phyloP scores from a whole-genome alignment of 2,888 invertebrate species.

The Amiota mariae region DNA sequence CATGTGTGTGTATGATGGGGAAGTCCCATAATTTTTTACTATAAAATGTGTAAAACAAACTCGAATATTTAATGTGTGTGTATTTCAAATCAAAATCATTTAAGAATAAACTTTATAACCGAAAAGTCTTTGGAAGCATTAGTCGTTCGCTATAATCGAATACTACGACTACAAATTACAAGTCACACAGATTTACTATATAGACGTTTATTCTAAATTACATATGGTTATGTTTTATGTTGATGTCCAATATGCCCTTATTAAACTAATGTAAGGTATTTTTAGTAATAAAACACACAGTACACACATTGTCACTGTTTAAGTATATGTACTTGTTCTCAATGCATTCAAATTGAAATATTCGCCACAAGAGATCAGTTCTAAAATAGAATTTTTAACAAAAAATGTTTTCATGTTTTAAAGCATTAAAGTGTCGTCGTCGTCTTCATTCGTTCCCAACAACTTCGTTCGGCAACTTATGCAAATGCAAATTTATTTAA shows the following conservation, averaged over 20 bases:
- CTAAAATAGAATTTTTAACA: constrained; percentile 47
- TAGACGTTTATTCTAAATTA: no score
- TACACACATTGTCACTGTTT: neutral
- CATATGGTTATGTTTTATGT: no score
- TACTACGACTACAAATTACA: no score
- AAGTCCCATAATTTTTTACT: no score
- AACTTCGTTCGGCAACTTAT: constrained; percentile 33
- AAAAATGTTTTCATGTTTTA: constrained; percentile 39
- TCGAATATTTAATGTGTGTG: no score
- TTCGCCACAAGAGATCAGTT: constrained; percentile 11
- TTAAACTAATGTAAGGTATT: neutral
- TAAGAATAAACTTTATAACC: no score
- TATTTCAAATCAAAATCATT: no score
- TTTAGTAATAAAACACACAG: neutral
- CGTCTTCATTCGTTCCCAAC: neutral
- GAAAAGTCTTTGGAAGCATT: no score
- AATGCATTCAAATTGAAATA: neutral
- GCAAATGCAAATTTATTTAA: constrained; percentile 11
- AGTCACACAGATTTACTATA: no score
- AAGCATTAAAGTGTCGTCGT: constrained; percentile 8
- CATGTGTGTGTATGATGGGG: no score
- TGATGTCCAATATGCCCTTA: neutral
- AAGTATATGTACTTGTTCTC: neutral
- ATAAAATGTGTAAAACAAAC: no score
- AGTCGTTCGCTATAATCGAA: no score